Evolutionary conservation across 2,113 vertebrate genomes (phyloP), one percentile per base, ranked within the genome.

Genomic region (Symphodus melops): DNA sequence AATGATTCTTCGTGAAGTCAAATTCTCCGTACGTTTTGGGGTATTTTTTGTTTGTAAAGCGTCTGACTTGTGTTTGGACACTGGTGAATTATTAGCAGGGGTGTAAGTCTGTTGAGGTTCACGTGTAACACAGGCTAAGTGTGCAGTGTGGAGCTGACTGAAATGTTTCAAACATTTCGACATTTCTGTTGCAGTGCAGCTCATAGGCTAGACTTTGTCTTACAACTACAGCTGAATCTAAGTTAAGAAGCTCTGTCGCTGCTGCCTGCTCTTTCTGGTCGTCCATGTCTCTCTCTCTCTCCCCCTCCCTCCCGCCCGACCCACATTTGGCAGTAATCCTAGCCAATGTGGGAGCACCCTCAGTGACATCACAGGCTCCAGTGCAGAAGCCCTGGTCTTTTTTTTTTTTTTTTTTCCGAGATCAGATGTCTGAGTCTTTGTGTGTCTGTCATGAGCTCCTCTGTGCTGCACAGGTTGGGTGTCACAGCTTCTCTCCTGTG

Each of bases 351-450:
- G 41, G 69, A 87, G 72, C 72, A 4, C 25, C 39, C 42, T 36
- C 52, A 1, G 58, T 84, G 79, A 88, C 46, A 71, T 90, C 77
- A 78, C 55, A 4, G 33, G 67, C 72, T 72, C 48, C 75, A 49
- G 64, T 36, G 19, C 17, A 78, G 70, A 81, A 76, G 74, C 75
- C 80, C 16, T 12, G 51, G 72, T 64, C 56, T 84, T 90, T 93
- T 93, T 93, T 93, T 92, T 92, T 90, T 64, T 54, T 84, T 90
- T 93, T 93, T 93, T 93, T 92, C 93, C 91, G 77, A 92, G 91
- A 92, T 94, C 88, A 82, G 72, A 80, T 94, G 86, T 92, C 91
- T 23, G 72, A 71, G 58, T 68, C 66, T 90, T 91, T 93, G 91
- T 90, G 73, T 75, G 64, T 37, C 51, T 77, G 69, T 67, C 51